Conservation (phyloP, 2,113 vertebrate genomes). For the Hippocampus comes region DNA sequence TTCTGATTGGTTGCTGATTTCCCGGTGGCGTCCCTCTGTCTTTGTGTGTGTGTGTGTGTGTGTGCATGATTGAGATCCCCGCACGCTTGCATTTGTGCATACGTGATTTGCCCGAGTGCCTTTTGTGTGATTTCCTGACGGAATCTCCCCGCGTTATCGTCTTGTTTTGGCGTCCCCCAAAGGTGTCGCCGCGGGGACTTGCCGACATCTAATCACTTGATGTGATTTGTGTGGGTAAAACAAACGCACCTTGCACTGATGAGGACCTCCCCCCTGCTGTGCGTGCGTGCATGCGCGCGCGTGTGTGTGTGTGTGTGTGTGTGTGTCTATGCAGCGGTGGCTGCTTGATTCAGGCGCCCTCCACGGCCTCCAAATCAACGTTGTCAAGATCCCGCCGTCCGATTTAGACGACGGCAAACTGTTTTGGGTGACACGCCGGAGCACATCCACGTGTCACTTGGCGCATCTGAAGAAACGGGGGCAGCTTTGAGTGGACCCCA, state of each 20-base stretch:
- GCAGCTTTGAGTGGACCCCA: neutral
- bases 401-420: conserved; percentile 54
- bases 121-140: conserved; percentile 52
- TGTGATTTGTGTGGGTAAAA: conserved; percentile 77
- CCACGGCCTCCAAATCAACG: conserved; percentile 60
- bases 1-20: conserved; percentile 79
- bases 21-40: conserved; percentile 61
- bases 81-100: conserved; percentile 63
- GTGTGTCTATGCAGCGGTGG: conserved; percentile 22
- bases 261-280: conserved; percentile 56
- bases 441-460: conserved; percentile 12
- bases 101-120: conserved; percentile 43
- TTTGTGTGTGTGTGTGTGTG: neutral
- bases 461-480: conserved; percentile 33
- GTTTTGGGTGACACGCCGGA: conserved; percentile 30
- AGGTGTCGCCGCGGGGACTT: conserved; percentile 55
- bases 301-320: conserved; percentile 16
- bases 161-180: conserved; percentile 42
- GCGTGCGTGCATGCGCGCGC: conserved; percentile 8
- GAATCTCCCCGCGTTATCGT: conserved; percentile 56
- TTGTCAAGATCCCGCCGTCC: conserved; percentile 65
- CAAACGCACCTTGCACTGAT: conserved; percentile 57
- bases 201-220: conserved; percentile 75
- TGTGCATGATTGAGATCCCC: conserved; percentile 44
- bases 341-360: conserved; percentile 50